A percentile compares a stretch with the other conserved stretches of the same genome.
Conservation (phyloP, 2,797 vertebrate species). For the Syndactyla subalaris region DNA sequence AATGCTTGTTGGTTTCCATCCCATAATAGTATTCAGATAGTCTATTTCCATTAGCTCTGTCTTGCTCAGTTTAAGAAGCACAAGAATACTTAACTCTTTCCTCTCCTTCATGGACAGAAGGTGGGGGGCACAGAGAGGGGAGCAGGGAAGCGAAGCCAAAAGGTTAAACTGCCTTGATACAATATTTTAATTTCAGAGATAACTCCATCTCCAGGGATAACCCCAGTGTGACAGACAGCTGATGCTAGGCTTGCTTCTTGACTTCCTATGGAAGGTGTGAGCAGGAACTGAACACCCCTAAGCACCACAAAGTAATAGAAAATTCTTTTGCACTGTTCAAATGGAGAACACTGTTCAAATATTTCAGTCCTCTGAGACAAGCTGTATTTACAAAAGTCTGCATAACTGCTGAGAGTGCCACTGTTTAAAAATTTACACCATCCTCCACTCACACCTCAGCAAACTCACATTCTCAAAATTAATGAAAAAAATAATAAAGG, state of each 20-base stretch:
- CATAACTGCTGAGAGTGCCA: not conserved
- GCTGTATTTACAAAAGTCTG: not conserved
- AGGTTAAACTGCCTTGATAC: not conserved
- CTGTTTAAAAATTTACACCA: slow-evolving; percentile 10
- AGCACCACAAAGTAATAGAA: not conserved
- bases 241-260: not conserved
- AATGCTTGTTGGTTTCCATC: not conserved
- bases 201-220: not conserved
- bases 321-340: not conserved
- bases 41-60: not conserved
- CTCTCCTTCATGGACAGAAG: not conserved
- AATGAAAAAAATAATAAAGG: not conserved
- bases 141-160: not conserved
- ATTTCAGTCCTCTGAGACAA: not conserved
- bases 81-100: not conserved
- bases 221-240: not conserved
- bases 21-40: not conserved
- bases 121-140: fast-evolving
- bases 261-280: not conserved
- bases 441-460: not conserved
- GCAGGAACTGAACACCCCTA: not conserved
- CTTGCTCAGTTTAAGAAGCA: not conserved
- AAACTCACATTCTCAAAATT: not conserved
- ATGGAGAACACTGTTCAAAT: not conserved
- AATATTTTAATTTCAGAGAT: not conserved